Evolutionary conservation across 2,888 invertebrate genomes (phyloP).

Genomic region (Drosophila yooni): DNA sequence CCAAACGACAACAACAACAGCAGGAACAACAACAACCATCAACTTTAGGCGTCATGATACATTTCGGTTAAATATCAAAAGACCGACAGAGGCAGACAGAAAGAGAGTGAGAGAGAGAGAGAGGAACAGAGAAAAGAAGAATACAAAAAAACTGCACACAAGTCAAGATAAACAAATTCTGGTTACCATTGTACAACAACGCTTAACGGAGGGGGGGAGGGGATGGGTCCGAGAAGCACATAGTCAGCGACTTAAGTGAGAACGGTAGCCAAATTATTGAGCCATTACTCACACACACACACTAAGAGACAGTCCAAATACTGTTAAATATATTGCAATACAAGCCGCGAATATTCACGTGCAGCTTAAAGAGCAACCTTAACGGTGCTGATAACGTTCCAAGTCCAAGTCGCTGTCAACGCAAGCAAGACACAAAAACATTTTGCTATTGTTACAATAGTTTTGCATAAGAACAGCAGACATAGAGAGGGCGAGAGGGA

Average conservation of each 20-base stretch:
- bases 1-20: conserved; percentile 34
- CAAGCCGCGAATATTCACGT: conserved; percentile 63
- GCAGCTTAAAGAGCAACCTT: conserved; percentile 56
- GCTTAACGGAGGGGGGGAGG: conserved; percentile 37
- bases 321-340: conserved; percentile 49
- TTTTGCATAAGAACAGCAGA: conserved; percentile 49
- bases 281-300: conserved; percentile 65
- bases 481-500: conserved; percentile 1
- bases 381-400: conserved; percentile 53
- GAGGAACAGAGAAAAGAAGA: not conserved
- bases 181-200: conserved; percentile 71
- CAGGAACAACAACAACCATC: conserved; percentile 48
- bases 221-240: not conserved
- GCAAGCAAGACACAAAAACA: conserved; percentile 25
- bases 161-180: conserved; percentile 77
- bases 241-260: conserved; percentile 4
- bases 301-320: conserved; percentile 16
- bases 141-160: conserved; percentile 62
- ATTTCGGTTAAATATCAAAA: conserved; percentile 74
- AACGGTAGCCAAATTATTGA: conserved; percentile 69
- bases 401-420: conserved; percentile 20
- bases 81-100: conserved; percentile 28
- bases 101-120: conserved; percentile 34
- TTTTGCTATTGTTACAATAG: conserved; percentile 55
- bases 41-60: conserved; percentile 77